phyloP scores from a whole-genome alignment of 1,140 invertebrate species.

The Drosophila ambigua region DNA sequence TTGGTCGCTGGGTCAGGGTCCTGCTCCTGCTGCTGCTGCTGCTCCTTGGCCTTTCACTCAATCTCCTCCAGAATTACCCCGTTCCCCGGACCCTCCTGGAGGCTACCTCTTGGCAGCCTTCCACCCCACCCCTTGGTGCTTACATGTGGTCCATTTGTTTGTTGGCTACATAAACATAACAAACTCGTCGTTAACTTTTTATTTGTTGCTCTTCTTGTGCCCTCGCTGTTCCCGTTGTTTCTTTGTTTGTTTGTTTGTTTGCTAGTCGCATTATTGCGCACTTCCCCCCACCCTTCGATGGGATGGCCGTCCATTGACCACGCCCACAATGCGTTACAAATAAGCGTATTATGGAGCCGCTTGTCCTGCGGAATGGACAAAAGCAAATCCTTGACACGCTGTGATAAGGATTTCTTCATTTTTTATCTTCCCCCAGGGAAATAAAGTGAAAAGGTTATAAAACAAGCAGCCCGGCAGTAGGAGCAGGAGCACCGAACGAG shows the following conservation, averaged over 20 bases:
- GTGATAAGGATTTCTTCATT: constrained; percentile 83
- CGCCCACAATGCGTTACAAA: constrained; percentile 78
- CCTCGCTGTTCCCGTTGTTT: constrained; percentile 18
- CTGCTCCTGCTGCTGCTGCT: not conserved
- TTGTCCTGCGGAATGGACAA: constrained; percentile 79
- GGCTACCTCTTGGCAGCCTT: not conserved
- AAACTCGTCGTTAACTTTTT: constrained; percentile 83
- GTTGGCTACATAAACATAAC: constrained; percentile 80
- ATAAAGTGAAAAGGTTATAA: constrained; percentile 84
- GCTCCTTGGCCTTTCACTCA: constrained; percentile 37
- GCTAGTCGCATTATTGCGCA: constrained; percentile 76
- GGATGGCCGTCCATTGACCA: constrained; percentile 35
- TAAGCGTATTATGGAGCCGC: constrained; percentile 78
- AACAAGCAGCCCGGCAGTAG: constrained; percentile 63
- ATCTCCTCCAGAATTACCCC: constrained; percentile 8
- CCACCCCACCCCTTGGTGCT: constrained; percentile 18
- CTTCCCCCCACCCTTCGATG: constrained; percentile 18
- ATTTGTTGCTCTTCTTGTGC: constrained; percentile 65
- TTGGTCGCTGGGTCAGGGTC: constrained; percentile 53
- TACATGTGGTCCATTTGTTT: constrained; percentile 76
- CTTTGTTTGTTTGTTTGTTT: constrained; percentile 40
- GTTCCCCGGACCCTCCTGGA: not conserved
- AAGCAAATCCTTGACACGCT: constrained; percentile 83
- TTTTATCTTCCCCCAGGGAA: constrained; percentile 83
- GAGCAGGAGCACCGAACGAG: constrained; percentile 18